Evolutionary conservation across 1,140 invertebrate genomes (phyloP).

Genomic region (Parapsyche elsis): DNA sequence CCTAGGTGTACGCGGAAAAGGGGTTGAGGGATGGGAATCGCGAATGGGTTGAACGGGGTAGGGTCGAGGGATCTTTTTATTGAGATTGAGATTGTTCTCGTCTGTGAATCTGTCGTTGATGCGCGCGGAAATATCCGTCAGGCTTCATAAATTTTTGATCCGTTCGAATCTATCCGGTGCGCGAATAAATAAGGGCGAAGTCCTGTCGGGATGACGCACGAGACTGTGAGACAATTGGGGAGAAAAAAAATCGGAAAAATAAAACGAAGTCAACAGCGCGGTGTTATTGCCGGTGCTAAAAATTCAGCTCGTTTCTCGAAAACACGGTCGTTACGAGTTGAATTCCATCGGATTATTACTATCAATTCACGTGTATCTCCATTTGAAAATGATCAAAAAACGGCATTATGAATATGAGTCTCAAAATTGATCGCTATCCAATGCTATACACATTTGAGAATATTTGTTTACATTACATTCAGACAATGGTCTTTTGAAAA

Average conservation of each 20-base stretch:
- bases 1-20: background rate
- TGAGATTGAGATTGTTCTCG: constrained; percentile 38
- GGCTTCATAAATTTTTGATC: constrained; percentile 41
- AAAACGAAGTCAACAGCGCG: no score
- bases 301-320: no score
- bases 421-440: no score
- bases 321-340: no score
- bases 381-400: no score
- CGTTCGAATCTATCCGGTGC: background rate
- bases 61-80: constrained; percentile 18
- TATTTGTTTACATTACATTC: no score
- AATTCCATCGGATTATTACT: no score
- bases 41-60: background rate
- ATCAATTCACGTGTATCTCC: no score
- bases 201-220: background rate
- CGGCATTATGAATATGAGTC: no score
- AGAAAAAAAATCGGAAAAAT: background rate
- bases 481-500: no score
- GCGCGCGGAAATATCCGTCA: constrained; percentile 5
- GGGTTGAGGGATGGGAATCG: background rate
- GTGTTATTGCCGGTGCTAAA: no score
- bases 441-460: no score
- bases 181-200: background rate
- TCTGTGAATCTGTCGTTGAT: constrained; percentile 39
- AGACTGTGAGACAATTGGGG: background rate